These are phyloP conservation scores for Centropyge bicolor DNA, from an alignment of 2,797 vertebrate genomes.

Conservation along the genomic window DNA sequence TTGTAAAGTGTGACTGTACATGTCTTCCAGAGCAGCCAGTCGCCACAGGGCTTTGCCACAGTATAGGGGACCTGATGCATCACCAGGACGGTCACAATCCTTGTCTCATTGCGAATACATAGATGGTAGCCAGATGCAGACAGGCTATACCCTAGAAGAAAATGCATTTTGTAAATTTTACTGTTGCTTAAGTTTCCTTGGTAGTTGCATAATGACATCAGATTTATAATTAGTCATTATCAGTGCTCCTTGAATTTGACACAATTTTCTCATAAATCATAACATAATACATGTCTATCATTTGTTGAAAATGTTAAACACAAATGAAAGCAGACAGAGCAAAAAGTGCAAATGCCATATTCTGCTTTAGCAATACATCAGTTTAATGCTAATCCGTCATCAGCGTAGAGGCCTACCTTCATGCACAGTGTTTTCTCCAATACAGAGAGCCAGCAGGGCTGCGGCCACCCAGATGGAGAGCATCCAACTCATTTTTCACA, in stretches of 20 bases:
- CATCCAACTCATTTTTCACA: slow-evolving; percentile 79
- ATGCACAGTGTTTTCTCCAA: slow-evolving; percentile 65
- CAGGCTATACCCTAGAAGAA: slow-evolving; percentile 84
- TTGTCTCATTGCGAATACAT: slow-evolving; percentile 83
- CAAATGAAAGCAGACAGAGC: slow-evolving; percentile 11
- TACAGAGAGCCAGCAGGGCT: slow-evolving; percentile 67
- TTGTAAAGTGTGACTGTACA: slow-evolving; percentile 84
- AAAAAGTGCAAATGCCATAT: background rate
- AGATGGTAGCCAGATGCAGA: slow-evolving; percentile 88
- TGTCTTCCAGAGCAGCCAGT: slow-evolving; percentile 88
- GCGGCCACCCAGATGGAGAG: slow-evolving; percentile 63
- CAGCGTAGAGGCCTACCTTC: slow-evolving; percentile 79
- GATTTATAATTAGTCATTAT: background rate
- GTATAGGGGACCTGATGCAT: slow-evolving; percentile 78
- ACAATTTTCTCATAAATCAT: background rate
- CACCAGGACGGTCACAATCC: slow-evolving; percentile 77
- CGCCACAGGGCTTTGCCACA: slow-evolving; percentile 82
- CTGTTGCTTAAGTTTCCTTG: background rate
- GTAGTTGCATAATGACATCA: background rate
- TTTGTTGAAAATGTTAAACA: slow-evolving; percentile 7
- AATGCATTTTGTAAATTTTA: slow-evolving; percentile 11
- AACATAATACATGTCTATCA: background rate
- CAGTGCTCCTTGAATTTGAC: slow-evolving; percentile 1
- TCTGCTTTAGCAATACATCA: background rate
- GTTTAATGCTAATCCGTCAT: slow-evolving; percentile 7